These are phyloP conservation scores for Podarcis muralis DNA, from an alignment of 2,113 vertebrate species.

Conservation along the genomic window DNA sequence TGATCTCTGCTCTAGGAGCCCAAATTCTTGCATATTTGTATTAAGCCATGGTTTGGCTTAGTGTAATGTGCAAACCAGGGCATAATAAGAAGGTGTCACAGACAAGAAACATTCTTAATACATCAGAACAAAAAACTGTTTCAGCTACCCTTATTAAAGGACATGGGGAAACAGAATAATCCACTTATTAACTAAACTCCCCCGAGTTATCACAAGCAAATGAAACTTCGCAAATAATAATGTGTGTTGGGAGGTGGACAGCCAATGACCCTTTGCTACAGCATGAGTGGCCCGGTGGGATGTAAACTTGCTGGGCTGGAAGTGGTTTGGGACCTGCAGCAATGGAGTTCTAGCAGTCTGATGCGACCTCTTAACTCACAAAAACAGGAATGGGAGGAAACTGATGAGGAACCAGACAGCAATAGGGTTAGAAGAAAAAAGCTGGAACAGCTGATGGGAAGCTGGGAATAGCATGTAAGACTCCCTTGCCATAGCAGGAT, in stretches of 20 bases:
- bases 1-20: too few species aligned
- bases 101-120: rapidly evolving
- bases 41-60: too few species aligned
- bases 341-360: neutral
- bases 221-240: neutral
- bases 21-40: too few species aligned
- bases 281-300: neutral
- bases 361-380: neutral
- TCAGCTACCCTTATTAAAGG: too few species aligned
- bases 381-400: neutral
- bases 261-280: neutral
- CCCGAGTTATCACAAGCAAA: neutral
- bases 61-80: too few species aligned
- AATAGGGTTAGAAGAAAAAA: neutral
- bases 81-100: neutral
- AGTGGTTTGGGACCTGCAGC: neutral
- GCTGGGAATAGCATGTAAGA: neutral
- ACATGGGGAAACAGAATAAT: neutral
- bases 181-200: neutral
- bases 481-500: neutral
- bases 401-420: neutral
- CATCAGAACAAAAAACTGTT: neutral
- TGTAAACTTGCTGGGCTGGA: neutral
- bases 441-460: neutral
- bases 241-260: neutral